Conservation (phyloP, 2,113 vertebrate genomes). For the Lanius ludovicianus region DNA sequence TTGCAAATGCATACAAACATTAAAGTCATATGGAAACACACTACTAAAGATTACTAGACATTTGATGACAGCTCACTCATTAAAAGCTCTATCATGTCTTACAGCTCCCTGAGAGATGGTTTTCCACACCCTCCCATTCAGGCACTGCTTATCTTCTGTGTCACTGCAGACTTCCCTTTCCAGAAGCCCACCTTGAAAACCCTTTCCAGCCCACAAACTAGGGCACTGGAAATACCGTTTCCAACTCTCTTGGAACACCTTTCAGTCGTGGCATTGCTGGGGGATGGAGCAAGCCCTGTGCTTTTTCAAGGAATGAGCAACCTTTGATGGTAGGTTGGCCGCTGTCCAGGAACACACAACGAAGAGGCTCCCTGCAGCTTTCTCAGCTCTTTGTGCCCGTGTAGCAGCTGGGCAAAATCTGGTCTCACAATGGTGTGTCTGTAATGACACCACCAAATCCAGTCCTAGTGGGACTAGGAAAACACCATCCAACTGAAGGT, state of each 20-base stretch:
- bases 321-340: conserved; percentile 37
- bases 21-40: not conserved
- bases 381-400: conserved; percentile 31
- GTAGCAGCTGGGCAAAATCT: conserved; percentile 64
- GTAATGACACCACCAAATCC: conserved; percentile 40
- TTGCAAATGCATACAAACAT: conserved; percentile 9
- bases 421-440: conserved; percentile 44
- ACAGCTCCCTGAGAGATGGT: not conserved
- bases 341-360: conserved; percentile 28
- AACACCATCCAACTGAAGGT: conserved; percentile 17
- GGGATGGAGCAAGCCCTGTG: not conserved
- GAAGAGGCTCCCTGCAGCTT: conserved; percentile 54
- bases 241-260: not conserved
- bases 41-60: not conserved
- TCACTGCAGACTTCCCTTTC: not conserved
- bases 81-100: not conserved
- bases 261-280: not conserved
- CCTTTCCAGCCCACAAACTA: not conserved
- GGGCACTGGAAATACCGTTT: not conserved
- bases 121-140: not conserved
- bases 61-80: not conserved
- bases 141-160: not conserved
- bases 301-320: conserved; percentile 34
- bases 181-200: not conserved
- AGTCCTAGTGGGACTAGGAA: not conserved